Evolutionary conservation across 2,797 vertebrate genomes (phyloP).

Genomic region (Cirrhinus molitorella): DNA sequence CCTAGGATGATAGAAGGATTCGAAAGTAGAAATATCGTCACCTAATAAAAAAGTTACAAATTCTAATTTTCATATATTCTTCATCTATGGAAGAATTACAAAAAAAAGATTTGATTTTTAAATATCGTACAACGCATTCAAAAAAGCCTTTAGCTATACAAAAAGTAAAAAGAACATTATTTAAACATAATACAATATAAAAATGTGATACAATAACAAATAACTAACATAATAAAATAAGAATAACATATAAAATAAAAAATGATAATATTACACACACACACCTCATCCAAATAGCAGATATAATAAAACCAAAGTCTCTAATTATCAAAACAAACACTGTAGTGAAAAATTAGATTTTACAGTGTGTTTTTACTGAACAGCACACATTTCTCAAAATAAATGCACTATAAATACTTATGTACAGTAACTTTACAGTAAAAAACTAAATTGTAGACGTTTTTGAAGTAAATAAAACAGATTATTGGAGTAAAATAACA

Average conservation of each 20-base stretch:
- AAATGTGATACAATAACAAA: background rate
- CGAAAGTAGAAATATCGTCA: background rate
- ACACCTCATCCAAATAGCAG: too few species aligned
- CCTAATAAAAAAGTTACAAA: background rate
- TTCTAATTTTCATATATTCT: background rate
- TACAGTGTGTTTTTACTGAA: background rate
- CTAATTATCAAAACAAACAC: background rate
- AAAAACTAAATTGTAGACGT: too few species aligned
- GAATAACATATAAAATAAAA: background rate
- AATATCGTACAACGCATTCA: background rate
- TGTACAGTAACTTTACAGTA: too few species aligned
- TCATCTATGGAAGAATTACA: background rate
- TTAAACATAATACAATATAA: background rate
- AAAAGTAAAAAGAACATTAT: background rate
- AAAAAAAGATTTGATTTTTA: too few species aligned
- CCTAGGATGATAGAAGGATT: background rate
- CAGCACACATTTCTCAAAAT: background rate
- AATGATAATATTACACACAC: background rate
- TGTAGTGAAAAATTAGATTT: background rate
- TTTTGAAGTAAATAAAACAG: background rate
- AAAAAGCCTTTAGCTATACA: background rate
- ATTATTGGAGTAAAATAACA: background rate
- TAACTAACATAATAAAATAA: background rate
- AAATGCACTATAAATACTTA: too few species aligned
- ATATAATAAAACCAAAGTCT: background rate